Percentiles rank a stretch among this genome's conserved stretches.
phyloP scores from a whole-genome alignment of 92 coral and sea anemone genomes.

The Zoanthus gigantus region DNA sequence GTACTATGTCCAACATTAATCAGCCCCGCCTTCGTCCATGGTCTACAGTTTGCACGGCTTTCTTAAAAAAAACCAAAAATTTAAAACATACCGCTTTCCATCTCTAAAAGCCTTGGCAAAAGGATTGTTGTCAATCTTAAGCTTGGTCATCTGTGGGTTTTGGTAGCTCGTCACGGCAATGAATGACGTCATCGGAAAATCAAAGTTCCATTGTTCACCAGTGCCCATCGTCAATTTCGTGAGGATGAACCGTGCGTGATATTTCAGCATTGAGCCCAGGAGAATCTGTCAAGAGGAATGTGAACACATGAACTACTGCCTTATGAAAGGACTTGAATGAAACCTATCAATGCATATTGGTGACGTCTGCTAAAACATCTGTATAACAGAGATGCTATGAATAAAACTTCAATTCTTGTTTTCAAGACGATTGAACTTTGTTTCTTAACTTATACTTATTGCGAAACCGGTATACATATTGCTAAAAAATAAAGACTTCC shows the following conservation, averaged over 20 bases:
- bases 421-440: too few relatives aligned
- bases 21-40: neutral
- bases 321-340: neutral
- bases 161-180: conserved; percentile 95
- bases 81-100: conserved; percentile 66
- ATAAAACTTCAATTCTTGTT: too few relatives aligned
- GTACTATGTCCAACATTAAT: neutral
- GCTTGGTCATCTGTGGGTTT: conserved; percentile 79
- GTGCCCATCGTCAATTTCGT: conserved; percentile 77
- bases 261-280: conserved; percentile 83
- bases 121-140: conserved; percentile 94
- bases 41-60: too few relatives aligned
- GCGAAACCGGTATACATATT: too few relatives aligned
- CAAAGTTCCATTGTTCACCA: conserved; percentile 86
- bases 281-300: conserved; percentile 64
- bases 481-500: too few relatives aligned
- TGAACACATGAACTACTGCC: neutral
- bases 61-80: neutral
- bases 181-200: conserved; percentile 93
- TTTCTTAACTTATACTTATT: too few relatives aligned
- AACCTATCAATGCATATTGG: too few relatives aligned
- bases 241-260: conserved; percentile 76
- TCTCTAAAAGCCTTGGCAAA: conserved; percentile 85
- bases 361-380: too few relatives aligned
- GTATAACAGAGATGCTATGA: too few relatives aligned